These are phyloP conservation scores for Rhea pennata DNA, from an alignment of 2,113 vertebrate species.

Conservation along the genomic window DNA sequence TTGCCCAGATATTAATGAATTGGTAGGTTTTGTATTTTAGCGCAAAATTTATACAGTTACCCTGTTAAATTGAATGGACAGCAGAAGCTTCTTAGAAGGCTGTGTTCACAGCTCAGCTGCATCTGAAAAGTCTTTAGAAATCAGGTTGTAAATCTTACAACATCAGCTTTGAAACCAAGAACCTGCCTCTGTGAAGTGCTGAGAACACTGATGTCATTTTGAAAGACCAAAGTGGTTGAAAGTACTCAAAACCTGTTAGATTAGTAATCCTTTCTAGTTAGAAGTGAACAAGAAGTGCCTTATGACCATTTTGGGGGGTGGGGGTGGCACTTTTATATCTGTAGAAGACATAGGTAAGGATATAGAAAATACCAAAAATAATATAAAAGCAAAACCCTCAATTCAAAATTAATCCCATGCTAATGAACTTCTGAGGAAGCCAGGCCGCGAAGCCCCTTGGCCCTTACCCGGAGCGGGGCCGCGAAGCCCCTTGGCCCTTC, in stretches of 20 bases:
- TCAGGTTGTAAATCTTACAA: fast-evolving
- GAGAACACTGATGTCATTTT: not conserved
- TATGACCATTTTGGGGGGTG: not conserved
- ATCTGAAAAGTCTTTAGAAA: not conserved
- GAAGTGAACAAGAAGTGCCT: not conserved
- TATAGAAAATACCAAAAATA: not conserved
- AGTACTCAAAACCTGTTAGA: not conserved
- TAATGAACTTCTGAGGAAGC: not conserved
- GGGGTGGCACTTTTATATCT: not conserved
- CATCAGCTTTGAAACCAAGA: not conserved
- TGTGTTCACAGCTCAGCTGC: fast-evolving
- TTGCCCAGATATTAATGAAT: not conserved
- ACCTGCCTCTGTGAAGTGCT: not conserved
- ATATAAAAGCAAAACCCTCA: not conserved
- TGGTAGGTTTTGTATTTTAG: not conserved
- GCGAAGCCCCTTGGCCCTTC: no score
- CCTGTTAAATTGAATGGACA: not conserved
- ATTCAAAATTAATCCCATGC: not conserved
- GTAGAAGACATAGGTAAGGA: not conserved
- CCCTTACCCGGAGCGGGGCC: no score
- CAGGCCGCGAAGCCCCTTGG: no score
- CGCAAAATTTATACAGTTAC: fast-evolving
- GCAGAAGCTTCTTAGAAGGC: not conserved
- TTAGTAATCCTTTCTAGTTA: not conserved
- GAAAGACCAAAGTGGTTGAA: not conserved